These are phyloP conservation scores for Poicephalus gulielmi DNA, from an alignment of 2,113 vertebrate species.

Conservation along the genomic window DNA sequence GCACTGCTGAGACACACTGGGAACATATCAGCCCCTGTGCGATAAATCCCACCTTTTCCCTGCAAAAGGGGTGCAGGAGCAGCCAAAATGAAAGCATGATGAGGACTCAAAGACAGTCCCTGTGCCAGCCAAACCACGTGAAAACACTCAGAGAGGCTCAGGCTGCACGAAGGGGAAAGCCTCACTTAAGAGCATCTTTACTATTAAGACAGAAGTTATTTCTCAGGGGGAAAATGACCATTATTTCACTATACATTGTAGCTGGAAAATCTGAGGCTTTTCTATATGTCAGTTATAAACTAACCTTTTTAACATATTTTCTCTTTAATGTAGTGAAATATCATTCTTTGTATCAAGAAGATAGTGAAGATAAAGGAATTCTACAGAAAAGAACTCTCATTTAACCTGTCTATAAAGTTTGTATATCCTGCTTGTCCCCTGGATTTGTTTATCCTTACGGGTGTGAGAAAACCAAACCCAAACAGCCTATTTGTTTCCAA, in stretches of 20 bases:
- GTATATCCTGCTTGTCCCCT: constrained; percentile 5
- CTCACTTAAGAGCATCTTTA: not conserved
- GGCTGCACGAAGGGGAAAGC: fast-evolving
- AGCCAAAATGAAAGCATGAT: fast-evolving
- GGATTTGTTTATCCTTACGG: constrained; percentile 5
- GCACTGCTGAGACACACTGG: too few relatives aligned
- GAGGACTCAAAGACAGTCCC: not conserved
- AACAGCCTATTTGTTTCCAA: not conserved
- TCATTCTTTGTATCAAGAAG: not conserved
- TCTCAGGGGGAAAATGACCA: fast-evolving
- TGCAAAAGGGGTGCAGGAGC: not conserved
- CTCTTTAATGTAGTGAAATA: not conserved
- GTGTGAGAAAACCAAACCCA: constrained; percentile 31
- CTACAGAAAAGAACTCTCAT: not conserved
- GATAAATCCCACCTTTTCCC: not conserved
- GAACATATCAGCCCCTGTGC: fast-evolving
- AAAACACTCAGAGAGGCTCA: not conserved
- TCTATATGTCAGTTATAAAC: not conserved
- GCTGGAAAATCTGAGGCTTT: not conserved
- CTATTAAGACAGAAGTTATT: not conserved
- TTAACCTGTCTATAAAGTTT: not conserved
- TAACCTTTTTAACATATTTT: not conserved
- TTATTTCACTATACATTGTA: not conserved
- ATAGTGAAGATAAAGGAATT: not conserved
- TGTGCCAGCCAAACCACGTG: fast-evolving